These are phyloP conservation scores for Pseudococcus viburni DNA, from an alignment of 2,888 invertebrate species.

Conservation along the genomic window DNA sequence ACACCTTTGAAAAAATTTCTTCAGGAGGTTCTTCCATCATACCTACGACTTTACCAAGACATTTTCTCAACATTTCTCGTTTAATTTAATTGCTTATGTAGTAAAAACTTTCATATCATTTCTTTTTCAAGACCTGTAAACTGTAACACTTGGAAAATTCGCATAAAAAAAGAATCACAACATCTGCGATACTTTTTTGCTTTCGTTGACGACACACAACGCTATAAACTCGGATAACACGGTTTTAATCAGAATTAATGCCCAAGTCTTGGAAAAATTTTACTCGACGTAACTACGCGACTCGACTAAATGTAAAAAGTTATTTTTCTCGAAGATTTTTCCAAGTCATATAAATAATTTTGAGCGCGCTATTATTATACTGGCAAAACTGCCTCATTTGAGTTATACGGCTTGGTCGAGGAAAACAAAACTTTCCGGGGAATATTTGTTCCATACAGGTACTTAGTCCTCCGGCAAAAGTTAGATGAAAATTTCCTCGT, in stretches of 20 bases:
- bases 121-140: background rate
- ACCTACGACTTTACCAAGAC: too few relatives aligned
- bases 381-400: background rate
- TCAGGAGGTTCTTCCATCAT: too few relatives aligned
- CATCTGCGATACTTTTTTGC: too few relatives aligned
- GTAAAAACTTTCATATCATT: too few relatives aligned
- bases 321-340: constrained; percentile 16
- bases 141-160: background rate
- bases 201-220: background rate
- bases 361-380: background rate
- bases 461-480: too few relatives aligned
- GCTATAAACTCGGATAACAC: constrained; percentile 1
- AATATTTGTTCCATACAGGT: too few relatives aligned
- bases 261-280: constrained; percentile 5
- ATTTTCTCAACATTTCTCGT: too few relatives aligned
- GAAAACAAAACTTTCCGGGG: too few relatives aligned
- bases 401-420: too few relatives aligned
- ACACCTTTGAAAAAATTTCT: too few relatives aligned
- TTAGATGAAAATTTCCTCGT: too few relatives aligned
- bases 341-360: constrained; percentile 39
- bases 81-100: too few relatives aligned
- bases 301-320: constrained; percentile 22
- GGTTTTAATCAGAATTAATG: constrained; percentile 35
- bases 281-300: background rate
- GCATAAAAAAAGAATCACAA: background rate